Conservation (phyloP, 2,113 vertebrate species). For the Cavia porcellus region DNA sequence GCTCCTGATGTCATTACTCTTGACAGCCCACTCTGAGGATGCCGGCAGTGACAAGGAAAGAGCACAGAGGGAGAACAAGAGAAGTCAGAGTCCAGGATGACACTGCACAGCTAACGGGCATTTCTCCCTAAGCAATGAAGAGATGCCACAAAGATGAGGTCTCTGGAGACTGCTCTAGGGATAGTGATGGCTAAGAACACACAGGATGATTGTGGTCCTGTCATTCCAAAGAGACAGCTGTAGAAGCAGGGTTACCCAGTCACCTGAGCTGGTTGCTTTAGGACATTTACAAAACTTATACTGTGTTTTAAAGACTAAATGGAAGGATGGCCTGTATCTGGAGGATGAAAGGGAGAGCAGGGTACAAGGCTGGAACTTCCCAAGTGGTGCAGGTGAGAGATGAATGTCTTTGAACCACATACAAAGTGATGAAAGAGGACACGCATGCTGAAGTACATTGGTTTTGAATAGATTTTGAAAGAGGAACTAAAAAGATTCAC, state of each 20-base stretch:
- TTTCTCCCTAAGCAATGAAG: neutral
- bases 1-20: neutral
- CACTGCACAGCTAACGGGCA: rapidly evolving
- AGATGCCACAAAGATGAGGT: neutral
- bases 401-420: neutral
- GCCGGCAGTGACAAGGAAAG: neutral
- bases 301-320: neutral
- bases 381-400: neutral
- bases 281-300: neutral
- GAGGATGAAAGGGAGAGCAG: too few relatives aligned
- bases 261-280: rapidly evolving
- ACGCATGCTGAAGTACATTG: neutral
- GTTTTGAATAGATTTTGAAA: neutral
- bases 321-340: neutral
- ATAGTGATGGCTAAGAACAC: neutral
- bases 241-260: neutral
- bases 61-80: neutral
- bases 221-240: neutral
- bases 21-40: neutral
- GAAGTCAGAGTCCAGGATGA: neutral
- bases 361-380: neutral
- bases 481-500: neutral
- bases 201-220: rapidly evolving
- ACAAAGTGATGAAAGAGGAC: neutral
- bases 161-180: neutral